phyloP scores from a whole-genome alignment of 2,797 vertebrate species.

The Danio albolineatus region DNA sequence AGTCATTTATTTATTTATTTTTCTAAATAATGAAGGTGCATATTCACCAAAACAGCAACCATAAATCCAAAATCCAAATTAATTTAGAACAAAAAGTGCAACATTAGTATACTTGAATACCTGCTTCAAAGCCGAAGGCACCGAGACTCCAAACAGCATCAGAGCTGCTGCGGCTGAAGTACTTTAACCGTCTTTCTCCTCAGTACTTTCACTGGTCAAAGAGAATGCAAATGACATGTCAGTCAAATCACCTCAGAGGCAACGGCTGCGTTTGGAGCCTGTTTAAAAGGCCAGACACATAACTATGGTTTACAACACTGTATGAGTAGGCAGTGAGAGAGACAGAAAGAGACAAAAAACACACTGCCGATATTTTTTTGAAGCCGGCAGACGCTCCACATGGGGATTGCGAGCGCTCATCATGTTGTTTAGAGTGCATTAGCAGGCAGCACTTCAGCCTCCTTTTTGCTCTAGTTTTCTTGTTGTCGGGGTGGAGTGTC shows the following conservation, averaged over 20 bases:
- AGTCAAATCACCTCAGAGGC: slow-evolving; percentile 71
- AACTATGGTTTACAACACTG: slow-evolving; percentile 73
- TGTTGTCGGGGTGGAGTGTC: slow-evolving; percentile 95
- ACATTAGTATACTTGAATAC: not conserved
- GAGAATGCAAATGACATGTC: slow-evolving; percentile 78
- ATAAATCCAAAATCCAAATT: not conserved
- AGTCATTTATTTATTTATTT: no score
- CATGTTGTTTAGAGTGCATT: slow-evolving; percentile 92
- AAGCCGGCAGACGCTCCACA: slow-evolving; percentile 75
- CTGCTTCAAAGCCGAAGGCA: slow-evolving; percentile 33
- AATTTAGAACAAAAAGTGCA: slow-evolving; percentile 3
- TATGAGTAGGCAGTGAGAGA: slow-evolving; percentile 46
- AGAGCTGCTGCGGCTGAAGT: slow-evolving; percentile 78
- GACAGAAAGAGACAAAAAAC: slow-evolving; percentile 52
- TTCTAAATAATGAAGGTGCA: not conserved
- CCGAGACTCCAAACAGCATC: slow-evolving; percentile 59
- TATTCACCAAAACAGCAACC: not conserved
- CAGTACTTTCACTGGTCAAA: slow-evolving; percentile 79
- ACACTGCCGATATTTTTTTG: slow-evolving; percentile 59
- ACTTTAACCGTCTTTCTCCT: slow-evolving; percentile 81
- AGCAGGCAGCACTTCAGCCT: slow-evolving; percentile 92
- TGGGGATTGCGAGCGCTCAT: slow-evolving; percentile 87
- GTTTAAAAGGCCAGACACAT: slow-evolving; percentile 75
- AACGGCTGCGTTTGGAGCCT: slow-evolving; percentile 64
- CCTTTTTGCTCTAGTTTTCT: slow-evolving; percentile 91